phyloP scores from a whole-genome alignment of 1,140 invertebrate species.

The Bombus huntii region DNA sequence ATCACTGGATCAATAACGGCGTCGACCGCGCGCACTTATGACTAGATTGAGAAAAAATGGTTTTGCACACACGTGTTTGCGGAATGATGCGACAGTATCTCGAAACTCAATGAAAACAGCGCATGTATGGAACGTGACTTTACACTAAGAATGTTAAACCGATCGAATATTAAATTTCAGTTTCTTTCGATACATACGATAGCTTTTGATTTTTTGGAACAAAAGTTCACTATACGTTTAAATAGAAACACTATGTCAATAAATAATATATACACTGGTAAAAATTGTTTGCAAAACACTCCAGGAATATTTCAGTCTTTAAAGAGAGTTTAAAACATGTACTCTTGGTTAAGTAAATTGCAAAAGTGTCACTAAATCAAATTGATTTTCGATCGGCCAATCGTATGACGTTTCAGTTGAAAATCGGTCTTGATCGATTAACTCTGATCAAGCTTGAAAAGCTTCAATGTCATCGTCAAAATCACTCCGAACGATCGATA shows the following conservation, averaged over 20 bases:
- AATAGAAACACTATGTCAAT: background rate
- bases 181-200: background rate
- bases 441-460: background rate
- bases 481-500: slow-evolving; percentile 2
- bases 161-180: background rate
- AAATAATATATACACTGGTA: background rate
- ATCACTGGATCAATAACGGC: background rate
- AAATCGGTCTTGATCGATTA: background rate
- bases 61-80: slow-evolving; percentile 56
- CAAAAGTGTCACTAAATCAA: background rate
- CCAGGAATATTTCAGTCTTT: background rate
- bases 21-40: slow-evolving; percentile 10
- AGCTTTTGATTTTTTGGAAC: background rate
- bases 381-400: background rate
- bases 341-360: background rate
- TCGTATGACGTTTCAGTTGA: background rate
- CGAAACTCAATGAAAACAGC: background rate
- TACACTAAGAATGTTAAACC: background rate
- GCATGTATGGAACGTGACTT: background rate
- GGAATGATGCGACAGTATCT: background rate
- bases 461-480: slow-evolving; percentile 2
- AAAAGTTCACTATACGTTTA: background rate
- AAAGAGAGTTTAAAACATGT: background rate
- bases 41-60: slow-evolving; percentile 43
- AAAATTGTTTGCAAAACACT: background rate